These are phyloP conservation scores for Propithecus deckenii DNA, from an alignment of 2,797 vertebrate genomes.

Conservation along the genomic window DNA sequence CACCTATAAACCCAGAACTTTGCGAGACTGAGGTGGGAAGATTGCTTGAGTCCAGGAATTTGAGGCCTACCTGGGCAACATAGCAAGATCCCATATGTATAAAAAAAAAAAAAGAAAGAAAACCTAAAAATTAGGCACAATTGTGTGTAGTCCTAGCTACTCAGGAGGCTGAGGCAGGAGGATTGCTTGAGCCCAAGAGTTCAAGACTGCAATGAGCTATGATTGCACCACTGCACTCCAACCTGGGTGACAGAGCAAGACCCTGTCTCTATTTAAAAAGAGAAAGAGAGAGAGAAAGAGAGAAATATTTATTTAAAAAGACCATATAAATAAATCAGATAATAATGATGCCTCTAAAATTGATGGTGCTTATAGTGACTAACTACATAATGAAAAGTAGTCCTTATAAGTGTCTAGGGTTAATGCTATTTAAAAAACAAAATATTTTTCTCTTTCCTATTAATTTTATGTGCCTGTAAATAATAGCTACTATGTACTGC, in stretches of 20 bases:
- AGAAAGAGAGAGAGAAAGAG: neutral
- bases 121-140: too few species aligned
- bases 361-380: neutral
- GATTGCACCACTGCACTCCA: neutral
- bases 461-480: conserved; percentile 43
- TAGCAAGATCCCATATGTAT: too few species aligned
- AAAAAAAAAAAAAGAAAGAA: too few species aligned
- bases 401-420: neutral
- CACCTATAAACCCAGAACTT: neutral
- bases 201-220: neutral
- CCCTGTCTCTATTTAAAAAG: neutral
- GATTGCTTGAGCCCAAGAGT: neutral
- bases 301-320: neutral
- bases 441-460: neutral
- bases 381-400: neutral
- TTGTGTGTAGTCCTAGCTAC: too few species aligned
- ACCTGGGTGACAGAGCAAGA: neutral
- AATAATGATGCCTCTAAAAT: neutral
- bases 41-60: neutral
- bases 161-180: neutral
- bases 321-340: neutral
- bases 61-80: too few species aligned
- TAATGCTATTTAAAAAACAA: neutral
- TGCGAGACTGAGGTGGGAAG: neutral
- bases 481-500: neutral